Percentiles rank a stretch among this genome's conserved stretches.
These are phyloP conservation scores for Thera obeliscata DNA, from an alignment of 2,888 invertebrate species.

Conservation along the genomic window DNA sequence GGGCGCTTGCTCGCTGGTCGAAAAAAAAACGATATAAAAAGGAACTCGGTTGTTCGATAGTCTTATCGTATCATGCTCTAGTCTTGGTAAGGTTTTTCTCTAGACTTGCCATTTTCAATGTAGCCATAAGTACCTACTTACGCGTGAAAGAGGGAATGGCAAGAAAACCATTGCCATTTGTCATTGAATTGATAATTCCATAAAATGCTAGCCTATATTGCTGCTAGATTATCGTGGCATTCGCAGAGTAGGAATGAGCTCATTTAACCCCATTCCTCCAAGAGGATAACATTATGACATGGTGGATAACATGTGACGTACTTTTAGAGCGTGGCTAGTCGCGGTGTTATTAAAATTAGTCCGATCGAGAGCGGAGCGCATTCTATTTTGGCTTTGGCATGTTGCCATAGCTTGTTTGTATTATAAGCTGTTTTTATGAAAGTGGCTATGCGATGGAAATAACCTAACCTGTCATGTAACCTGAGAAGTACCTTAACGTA, in stretches of 20 bases:
- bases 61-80: not conserved
- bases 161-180: not conserved
- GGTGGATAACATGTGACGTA: constrained; percentile 66
- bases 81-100: not conserved
- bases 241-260: constrained; percentile 26
- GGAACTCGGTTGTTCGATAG: not conserved
- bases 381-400: constrained; percentile 80
- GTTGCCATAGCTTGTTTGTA: constrained; percentile 83
- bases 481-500: constrained; percentile 68
- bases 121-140: not conserved
- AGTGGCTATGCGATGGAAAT: constrained; percentile 83
- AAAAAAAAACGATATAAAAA: constrained; percentile 24
- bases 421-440: constrained; percentile 85
- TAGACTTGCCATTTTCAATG: not conserved
- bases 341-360: constrained; percentile 81
- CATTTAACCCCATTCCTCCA: constrained; percentile 47
- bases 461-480: constrained; percentile 82
- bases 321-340: constrained; percentile 61
- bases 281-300: constrained; percentile 39
- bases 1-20: constrained; percentile 89
- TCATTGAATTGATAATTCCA: too few species aligned
- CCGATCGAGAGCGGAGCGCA: constrained; percentile 76
- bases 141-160: not conserved
- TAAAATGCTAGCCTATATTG: too few species aligned
- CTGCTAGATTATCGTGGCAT: constrained; percentile 10